A percentile compares a stretch with the other conserved stretches of the same genome.
These are phyloP conservation scores for Taenioides sp. DNA, from an alignment of 2,797 vertebrate genomes.

Conservation along the genomic window DNA sequence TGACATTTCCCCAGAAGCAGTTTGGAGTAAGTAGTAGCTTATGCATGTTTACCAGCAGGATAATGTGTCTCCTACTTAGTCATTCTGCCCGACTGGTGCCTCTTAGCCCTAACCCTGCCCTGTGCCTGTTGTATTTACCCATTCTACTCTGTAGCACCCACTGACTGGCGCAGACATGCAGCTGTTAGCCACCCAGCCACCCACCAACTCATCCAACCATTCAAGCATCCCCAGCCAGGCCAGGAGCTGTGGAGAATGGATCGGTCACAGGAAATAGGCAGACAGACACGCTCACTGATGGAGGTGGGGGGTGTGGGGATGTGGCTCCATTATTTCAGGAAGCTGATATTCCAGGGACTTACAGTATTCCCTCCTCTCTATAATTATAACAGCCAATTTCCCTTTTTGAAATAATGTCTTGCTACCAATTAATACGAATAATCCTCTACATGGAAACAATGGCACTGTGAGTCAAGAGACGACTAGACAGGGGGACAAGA, in stretches of 20 bases:
- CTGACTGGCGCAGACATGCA: slow-evolving; percentile 25
- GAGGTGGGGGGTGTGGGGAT: slow-evolving; percentile 45
- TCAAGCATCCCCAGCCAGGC: slow-evolving; percentile 48
- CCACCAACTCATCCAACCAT: slow-evolving; percentile 52
- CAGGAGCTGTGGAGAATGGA: slow-evolving; percentile 70
- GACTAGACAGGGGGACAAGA: slow-evolving; percentile 22
- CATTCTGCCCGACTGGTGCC: slow-evolving; percentile 25
- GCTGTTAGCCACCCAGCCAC: slow-evolving; percentile 11
- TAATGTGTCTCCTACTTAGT: slow-evolving; percentile 31
- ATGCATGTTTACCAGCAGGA: slow-evolving; percentile 11
- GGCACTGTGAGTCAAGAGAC: slow-evolving; percentile 45
- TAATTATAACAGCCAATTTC: slow-evolving; percentile 82
- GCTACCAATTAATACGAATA: slow-evolving; percentile 78
- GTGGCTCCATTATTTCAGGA: slow-evolving; percentile 74
- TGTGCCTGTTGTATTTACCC: slow-evolving; percentile 40
- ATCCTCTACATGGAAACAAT: slow-evolving; percentile 71
- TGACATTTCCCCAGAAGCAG: neutral
- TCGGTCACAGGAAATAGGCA: slow-evolving; percentile 77
- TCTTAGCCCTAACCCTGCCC: slow-evolving; percentile 27
- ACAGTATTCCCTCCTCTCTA: slow-evolving; percentile 78
- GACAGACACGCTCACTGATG: slow-evolving; percentile 62
- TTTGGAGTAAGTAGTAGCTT: neutral
- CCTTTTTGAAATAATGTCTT: slow-evolving; percentile 79
- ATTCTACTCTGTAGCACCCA: slow-evolving; percentile 5
- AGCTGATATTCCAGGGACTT: slow-evolving; percentile 79